Base-by-base conservation (phyloP, 2,888 invertebrate genomes). In the Lumbricus terrestris region DNA sequence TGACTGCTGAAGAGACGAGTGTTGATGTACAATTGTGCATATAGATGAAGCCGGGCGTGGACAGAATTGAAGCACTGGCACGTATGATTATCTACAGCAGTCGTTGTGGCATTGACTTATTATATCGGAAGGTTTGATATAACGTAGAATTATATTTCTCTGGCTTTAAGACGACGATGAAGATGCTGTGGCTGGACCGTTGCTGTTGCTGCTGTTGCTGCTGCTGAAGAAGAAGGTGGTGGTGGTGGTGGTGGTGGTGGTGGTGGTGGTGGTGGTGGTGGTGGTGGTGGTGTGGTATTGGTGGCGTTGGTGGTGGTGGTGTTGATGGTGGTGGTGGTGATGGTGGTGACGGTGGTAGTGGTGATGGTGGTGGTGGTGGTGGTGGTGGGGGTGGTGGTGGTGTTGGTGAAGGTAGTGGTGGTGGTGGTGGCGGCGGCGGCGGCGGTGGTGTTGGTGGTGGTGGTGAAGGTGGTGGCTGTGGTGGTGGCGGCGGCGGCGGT, bases 121-220 rank as follows among this genome's bases (percentile, higher is more conserved):
- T n/a, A n/a, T n/a, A n/a, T n/a, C n/a, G n/a, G n/a, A n/a, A n/a
- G n/a, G n/a, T n/a, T n/a, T 18, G 29, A 82, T 82, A 16, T 82
- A 16, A 82, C 29, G n/a, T 20, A 20, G 82, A 33, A 82, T 11
- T 2, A 33, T n/a, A 82, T n/a, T 29, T 82, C 29, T 33, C 83
- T 83, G 35, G 33, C 34, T 3, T 16, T 83, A 83, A 83, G 83
- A 83, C 33, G 83, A 90, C 90, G 90, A 91, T 89, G 89, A 88
- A 69, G 54, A 89, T 89, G 89, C 38, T 89, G 88, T 88, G 88
- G 90, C 82, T 90, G n/a, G n/a, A n/a, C n/a, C n/a, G 90, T 82
- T 90, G 90, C 88, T 90, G 90, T 88, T 90, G 90, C 90, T 91
- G 90, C 90, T 91, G 90, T 88, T 91, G 90, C 88, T 91, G 91